Evolutionary conservation across 2,113 vertebrate genomes (phyloP).

Genomic region (Egretta garzetta): DNA sequence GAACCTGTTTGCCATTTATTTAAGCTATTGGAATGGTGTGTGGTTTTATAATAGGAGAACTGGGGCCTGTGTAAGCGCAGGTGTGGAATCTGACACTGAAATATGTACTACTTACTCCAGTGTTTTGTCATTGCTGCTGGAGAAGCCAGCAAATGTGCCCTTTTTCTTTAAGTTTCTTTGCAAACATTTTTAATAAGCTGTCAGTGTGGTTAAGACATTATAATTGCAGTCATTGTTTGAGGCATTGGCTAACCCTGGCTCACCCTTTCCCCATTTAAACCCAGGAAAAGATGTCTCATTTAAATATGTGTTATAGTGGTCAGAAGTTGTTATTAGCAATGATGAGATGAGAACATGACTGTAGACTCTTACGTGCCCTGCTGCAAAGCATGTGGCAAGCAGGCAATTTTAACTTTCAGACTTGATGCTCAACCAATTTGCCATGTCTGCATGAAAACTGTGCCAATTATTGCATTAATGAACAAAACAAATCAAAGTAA

Average conservation of each 20-base stretch:
- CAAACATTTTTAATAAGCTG: slow-evolving; percentile 44
- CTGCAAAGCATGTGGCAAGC: background rate
- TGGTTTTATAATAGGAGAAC: background rate
- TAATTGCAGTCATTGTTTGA: slow-evolving; percentile 37
- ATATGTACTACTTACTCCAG: background rate
- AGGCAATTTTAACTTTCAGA: slow-evolving; percentile 12
- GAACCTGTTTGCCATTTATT: background rate
- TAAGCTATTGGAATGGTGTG: background rate
- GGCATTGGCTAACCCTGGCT: slow-evolving; percentile 9
- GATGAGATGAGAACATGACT: slow-evolving; percentile 33
- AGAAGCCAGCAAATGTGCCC: background rate
- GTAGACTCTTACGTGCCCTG: background rate
- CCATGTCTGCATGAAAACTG: background rate
- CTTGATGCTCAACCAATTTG: background rate
- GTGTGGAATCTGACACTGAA: background rate
- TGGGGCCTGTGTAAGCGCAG: background rate
- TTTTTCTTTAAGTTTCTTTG: slow-evolving; percentile 34
- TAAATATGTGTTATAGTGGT: slow-evolving; percentile 20
- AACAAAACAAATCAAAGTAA: background rate
- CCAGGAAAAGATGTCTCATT: slow-evolving; percentile 30
- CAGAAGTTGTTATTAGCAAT: slow-evolving; percentile 34
- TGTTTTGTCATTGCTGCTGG: background rate
- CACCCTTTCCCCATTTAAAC: slow-evolving; percentile 33
- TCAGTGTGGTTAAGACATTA: slow-evolving; percentile 6
- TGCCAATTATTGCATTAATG: slow-evolving; percentile 2